Conservation (phyloP, 2,888 invertebrate species). For the Eutolmus rufibarbis region DNA sequence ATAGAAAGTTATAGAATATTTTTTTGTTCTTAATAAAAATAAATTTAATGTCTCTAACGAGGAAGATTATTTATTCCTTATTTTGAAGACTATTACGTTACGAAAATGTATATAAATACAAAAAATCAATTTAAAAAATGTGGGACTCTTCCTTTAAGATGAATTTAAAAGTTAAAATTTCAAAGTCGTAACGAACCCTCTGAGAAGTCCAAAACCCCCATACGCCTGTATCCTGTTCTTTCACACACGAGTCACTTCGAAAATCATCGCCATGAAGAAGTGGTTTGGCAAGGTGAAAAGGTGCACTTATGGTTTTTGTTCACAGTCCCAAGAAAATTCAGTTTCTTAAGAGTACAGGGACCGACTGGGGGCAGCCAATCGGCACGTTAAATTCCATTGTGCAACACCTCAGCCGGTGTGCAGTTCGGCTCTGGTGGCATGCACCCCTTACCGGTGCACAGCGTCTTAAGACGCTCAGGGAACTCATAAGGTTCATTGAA, state of each 20-base stretch:
- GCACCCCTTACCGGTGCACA: not conserved
- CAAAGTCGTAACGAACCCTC: not conserved
- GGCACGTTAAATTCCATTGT: not conserved
- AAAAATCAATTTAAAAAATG: not conserved
- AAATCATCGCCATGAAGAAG: constrained; percentile 8
- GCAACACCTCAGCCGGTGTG: not conserved
- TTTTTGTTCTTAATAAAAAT: no score
- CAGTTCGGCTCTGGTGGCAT: not conserved
- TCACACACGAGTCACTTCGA: not conserved
- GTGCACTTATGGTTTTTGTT: constrained; percentile 35
- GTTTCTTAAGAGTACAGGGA: constrained; percentile 23
- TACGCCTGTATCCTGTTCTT: not conserved
- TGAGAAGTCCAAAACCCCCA: not conserved
- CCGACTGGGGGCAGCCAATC: not conserved
- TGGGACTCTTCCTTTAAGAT: not conserved
- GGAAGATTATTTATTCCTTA: no score
- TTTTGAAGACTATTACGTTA: no score
- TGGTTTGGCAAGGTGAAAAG: constrained; percentile 29
- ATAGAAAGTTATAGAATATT: no score
- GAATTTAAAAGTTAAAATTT: not conserved
- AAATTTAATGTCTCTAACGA: no score
- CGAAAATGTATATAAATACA: not conserved
- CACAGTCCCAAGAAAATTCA: not conserved
- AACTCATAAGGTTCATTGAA: constrained; percentile 17
- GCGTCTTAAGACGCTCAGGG: constrained; percentile 46